These are phyloP conservation scores for Ageneiosus marmoratus DNA, from an alignment of 2,113 vertebrate genomes.

Conservation along the genomic window DNA sequence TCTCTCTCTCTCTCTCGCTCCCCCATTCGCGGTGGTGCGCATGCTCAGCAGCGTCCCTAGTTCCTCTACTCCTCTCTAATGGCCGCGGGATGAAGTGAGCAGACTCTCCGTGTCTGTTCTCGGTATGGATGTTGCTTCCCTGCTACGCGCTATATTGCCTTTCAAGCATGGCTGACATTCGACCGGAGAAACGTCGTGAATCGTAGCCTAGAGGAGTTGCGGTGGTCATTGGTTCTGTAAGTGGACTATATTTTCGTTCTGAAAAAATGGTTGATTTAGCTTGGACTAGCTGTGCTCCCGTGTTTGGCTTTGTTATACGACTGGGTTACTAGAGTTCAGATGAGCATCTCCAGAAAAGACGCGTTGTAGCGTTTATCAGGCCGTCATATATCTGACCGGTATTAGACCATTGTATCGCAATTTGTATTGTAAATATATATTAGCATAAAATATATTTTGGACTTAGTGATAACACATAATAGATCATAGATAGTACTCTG, in stretches of 20 bases:
- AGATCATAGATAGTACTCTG: no score
- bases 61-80: conserved; percentile 38
- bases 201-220: conserved; percentile 27
- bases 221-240: conserved; percentile 34
- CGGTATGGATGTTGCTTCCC: conserved; percentile 29
- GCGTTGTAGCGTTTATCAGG: neutral
- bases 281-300: conserved; percentile 15
- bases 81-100: conserved; percentile 48
- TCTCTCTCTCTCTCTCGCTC: neutral
- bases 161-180: conserved; percentile 52
- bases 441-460: neutral
- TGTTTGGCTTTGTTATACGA: conserved; percentile 36
- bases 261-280: conserved; percentile 21
- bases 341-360: conserved; percentile 38
- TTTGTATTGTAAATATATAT: no score
- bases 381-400: neutral
- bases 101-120: conserved; percentile 13
- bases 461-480: neutral
- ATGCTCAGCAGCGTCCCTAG: conserved; percentile 50
- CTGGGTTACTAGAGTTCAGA: conserved; percentile 46
- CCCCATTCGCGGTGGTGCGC: conserved; percentile 32
- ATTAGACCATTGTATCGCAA: neutral
- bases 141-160: conserved; percentile 24
- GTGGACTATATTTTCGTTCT: conserved; percentile 28
- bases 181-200: conserved; percentile 47